A percentile compares a stretch with the other conserved stretches of the same genome.
These are phyloP conservation scores for Cariama cristata DNA, from an alignment of 2,113 vertebrate genomes.

Conservation along the genomic window DNA sequence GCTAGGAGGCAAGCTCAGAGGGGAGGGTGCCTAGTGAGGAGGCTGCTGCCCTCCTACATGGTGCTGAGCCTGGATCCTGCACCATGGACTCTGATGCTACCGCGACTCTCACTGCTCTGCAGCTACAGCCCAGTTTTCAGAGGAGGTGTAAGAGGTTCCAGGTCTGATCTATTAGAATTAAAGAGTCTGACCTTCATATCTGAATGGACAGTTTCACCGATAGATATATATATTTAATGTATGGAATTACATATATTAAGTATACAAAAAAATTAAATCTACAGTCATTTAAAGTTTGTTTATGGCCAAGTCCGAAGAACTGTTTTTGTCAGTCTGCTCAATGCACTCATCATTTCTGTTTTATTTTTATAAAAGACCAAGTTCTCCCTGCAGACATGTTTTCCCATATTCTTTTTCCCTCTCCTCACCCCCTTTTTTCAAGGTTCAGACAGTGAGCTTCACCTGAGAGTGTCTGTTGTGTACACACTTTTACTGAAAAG, in stretches of 20 bases:
- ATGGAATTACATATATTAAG: neutral
- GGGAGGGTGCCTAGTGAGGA: neutral
- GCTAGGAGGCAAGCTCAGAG: neutral
- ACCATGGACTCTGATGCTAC: neutral
- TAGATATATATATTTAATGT: neutral
- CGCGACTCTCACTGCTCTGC: neutral
- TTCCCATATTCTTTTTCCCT: neutral
- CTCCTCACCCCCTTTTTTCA: neutral
- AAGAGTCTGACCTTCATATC: neutral
- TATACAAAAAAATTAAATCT: neutral
- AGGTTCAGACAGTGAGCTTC: neutral
- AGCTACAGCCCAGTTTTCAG: neutral
- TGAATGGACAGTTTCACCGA: neutral
- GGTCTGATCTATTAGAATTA: neutral
- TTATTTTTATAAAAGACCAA: neutral
- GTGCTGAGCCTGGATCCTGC: neutral
- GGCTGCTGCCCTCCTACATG: accelerated
- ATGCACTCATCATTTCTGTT: neutral
- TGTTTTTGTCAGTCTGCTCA: neutral
- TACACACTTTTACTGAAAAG: neutral
- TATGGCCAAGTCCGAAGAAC: neutral
- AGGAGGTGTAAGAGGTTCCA: neutral
- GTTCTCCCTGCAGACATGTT: neutral
- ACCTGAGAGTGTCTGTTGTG: neutral
- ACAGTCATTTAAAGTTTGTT: neutral